These are phyloP conservation scores for Pavo muticus DNA, from an alignment of 2,113 vertebrate species.

Conservation along the genomic window DNA sequence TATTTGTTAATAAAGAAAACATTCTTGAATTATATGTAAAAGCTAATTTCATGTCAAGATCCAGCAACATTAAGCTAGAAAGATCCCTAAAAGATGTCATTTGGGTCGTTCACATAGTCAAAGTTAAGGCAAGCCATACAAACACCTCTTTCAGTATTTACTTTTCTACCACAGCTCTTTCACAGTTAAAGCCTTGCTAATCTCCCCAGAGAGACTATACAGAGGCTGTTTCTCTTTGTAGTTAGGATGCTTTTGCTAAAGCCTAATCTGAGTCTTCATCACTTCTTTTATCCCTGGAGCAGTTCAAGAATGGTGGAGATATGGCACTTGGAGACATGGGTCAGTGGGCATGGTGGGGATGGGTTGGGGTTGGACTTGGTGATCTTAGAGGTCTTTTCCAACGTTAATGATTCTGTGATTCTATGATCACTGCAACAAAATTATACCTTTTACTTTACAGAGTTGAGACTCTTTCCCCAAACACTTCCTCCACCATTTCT, in stretches of 20 bases:
- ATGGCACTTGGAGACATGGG: too few species aligned
- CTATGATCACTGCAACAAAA: neutral
- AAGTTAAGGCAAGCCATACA: neutral
- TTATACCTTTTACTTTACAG: neutral
- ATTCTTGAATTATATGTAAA: neutral
- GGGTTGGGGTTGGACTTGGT: too few species aligned
- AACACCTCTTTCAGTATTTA: neutral
- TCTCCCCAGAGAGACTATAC: neutral
- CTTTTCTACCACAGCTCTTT: neutral
- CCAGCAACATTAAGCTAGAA: neutral
- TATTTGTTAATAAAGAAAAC: neutral
- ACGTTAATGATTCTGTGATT: too few species aligned
- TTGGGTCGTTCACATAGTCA: neutral
- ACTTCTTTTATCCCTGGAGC: too few species aligned
- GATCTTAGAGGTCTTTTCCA: too few species aligned
- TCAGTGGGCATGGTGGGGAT: too few species aligned
- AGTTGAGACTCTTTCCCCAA: neutral
- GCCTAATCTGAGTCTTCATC: neutral
- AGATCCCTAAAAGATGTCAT: neutral
- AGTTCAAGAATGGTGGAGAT: too few species aligned
- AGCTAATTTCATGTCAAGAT: neutral
- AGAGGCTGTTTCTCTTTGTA: neutral
- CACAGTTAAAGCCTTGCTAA: accelerated
- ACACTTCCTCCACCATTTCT: neutral
- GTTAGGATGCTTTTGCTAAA: accelerated